Evolutionary conservation across 2,113 vertebrate species (phyloP).

Genomic region (Anser brachyrhynchus): DNA sequence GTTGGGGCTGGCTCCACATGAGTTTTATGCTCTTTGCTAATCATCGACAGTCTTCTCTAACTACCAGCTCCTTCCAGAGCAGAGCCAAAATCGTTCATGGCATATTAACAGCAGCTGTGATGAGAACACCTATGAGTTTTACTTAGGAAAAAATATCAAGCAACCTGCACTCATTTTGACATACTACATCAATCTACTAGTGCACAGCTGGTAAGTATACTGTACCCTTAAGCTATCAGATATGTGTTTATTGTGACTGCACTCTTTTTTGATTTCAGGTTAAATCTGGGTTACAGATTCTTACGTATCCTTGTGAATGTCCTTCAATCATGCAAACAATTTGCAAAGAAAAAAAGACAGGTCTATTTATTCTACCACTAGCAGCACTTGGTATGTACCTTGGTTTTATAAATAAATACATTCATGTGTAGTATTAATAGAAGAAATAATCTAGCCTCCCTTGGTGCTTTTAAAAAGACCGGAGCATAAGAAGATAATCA

Average conservation of each 20-base stretch:
- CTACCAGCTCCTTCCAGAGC: not conserved
- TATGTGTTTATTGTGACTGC: not conserved
- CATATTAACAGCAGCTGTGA: not conserved
- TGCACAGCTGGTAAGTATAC: not conserved
- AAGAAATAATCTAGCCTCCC: not conserved
- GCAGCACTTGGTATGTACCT: not conserved
- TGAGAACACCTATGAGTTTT: not conserved
- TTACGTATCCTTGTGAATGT: not conserved
- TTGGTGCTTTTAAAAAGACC: not conserved
- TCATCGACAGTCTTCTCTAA: not conserved
- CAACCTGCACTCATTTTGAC: not conserved
- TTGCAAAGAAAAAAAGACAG: not conserved
- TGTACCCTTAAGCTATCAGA: fast-evolving
- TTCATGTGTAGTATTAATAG: not conserved
- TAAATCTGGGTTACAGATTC: not conserved
- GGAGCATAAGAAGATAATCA: not conserved
- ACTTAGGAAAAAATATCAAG: not conserved
- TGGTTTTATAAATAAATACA: not conserved
- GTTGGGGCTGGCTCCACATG: not conserved
- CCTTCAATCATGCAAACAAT: not conserved
- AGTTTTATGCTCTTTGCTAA: not conserved
- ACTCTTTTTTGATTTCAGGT: not conserved
- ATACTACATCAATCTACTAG: not conserved
- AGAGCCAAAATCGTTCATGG: not conserved
- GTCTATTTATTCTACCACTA: not conserved